Base-by-base conservation (phyloP, 2,113 vertebrate genomes). In the Grantiella picta region DNA sequence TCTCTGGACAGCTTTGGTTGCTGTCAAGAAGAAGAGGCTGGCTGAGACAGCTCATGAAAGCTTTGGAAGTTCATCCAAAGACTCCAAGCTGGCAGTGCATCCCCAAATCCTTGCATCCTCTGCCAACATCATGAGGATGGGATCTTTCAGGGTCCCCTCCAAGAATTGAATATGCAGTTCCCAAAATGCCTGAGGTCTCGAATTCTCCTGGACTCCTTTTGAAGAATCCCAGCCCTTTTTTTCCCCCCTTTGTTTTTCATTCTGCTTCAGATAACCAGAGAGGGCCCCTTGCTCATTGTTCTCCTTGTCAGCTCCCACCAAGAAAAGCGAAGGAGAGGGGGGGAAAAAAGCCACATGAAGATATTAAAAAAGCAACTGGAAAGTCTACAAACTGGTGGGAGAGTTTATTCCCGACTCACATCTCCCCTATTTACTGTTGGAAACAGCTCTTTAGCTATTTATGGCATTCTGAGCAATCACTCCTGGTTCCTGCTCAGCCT, bases 301-400 rank as follows among this genome's bases (percentile, higher is more conserved):
- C 73, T 73, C 66, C 0, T 29, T 36, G 70, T 88, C 87, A 88
- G 90, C 94, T 97, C 96, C 94, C 85, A 95, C 94, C 45, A 96
- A 91, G 93, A 96, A 64, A 59, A 88, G 82, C 0, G 0, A 95
- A 77, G 86, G 80, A 70, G 31, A 3, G 11, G 10, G 5, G 11
- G 7, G 17, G 5, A 2, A 0, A 2, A 47, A 92, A 95, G 59
- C 76, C 90, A 81, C 92, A 90, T 53, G 76, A 92, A 95, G 69
- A 96, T 91, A 94, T 89, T 94, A 95, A 94, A 95, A 78, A 89
- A 84, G 91, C 60, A 92, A 90, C 47, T 90, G 90, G 79, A 93
- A 95, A 53, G 80, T 53, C 95, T 93, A 68, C 79, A 89, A 9
- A 35, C 85, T 71, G 68, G n/a, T 93, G 9, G 9, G 54, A 92